phyloP scores from a whole-genome alignment of 53 echinoderm and acorn worm species.

The Luidia sarsii region DNA sequence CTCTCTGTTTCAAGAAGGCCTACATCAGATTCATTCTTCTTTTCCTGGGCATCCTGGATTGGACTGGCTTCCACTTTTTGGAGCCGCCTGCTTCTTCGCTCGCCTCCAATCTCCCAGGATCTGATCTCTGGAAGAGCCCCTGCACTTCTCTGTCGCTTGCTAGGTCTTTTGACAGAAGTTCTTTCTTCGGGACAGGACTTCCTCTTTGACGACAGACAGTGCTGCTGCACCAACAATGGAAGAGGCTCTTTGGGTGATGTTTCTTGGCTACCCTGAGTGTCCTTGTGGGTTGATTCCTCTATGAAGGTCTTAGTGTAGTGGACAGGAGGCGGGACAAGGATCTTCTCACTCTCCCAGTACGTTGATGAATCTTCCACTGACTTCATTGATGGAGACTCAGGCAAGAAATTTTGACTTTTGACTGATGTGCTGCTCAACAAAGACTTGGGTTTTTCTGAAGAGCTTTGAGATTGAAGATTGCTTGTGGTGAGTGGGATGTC shows the following conservation, averaged over 20 bases:
- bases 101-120: slow-evolving; percentile 15
- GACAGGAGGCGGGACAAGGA: slow-evolving; percentile 27
- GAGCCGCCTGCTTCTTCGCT: not conserved
- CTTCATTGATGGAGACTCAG: not conserved
- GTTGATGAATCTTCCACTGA: slow-evolving; percentile 17
- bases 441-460: not conserved
- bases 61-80: not conserved
- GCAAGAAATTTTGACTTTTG: not conserved
- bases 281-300: not conserved
- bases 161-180: slow-evolving; percentile 3
- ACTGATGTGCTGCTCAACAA: too few species aligned
- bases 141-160: slow-evolving; percentile 54
- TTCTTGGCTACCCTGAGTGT: not conserved
- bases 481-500: not conserved
- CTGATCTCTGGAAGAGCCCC: not conserved
- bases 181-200: slow-evolving; percentile 31
- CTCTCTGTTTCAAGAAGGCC: not conserved
- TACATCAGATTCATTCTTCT: too few species aligned
- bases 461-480: not conserved
- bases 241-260: not conserved
- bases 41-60: not conserved
- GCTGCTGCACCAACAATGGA: not conserved
- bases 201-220: slow-evolving; percentile 28
- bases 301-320: slow-evolving; percentile 45
- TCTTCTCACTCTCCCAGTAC: slow-evolving; percentile 38